Conservation (phyloP, 53 echinoderm and acorn worm genomes). For the Henricia sp. region DNA sequence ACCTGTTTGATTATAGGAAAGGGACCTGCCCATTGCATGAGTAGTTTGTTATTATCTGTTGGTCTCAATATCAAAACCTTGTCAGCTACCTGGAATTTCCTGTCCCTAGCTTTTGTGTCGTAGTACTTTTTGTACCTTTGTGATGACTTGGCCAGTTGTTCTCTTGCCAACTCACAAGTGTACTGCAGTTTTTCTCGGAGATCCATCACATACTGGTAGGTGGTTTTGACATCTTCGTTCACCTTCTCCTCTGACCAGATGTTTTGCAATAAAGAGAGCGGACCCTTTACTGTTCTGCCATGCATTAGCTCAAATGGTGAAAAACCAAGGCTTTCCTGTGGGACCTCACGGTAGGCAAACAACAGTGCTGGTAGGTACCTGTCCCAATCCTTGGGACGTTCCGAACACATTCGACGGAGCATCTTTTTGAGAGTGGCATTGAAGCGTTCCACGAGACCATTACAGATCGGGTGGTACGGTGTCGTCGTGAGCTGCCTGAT, state of each 20-base stretch:
- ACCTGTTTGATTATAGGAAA: slow-evolving; percentile 14
- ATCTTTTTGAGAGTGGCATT: slow-evolving; percentile 71
- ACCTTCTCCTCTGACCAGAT: slow-evolving; percentile 56
- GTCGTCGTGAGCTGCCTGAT: slow-evolving; percentile 63
- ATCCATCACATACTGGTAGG: slow-evolving; percentile 70
- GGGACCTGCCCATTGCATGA: slow-evolving; percentile 60
- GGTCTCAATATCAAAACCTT: slow-evolving; percentile 45
- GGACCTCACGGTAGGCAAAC: slow-evolving; percentile 71
- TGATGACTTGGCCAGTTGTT: slow-evolving; percentile 62
- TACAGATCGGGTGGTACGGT: slow-evolving; percentile 74
- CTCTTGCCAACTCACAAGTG: slow-evolving; percentile 55
- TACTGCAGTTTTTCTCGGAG: slow-evolving; percentile 56
- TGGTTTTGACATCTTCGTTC: slow-evolving; percentile 62
- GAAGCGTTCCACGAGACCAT: slow-evolving; percentile 72
- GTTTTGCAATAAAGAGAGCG: slow-evolving; percentile 62
- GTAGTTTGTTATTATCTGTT: slow-evolving; percentile 40
- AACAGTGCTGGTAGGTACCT: slow-evolving; percentile 60
- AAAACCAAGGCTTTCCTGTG: slow-evolving; percentile 70
- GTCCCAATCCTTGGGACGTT: slow-evolving; percentile 69
- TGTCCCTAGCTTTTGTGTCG: slow-evolving; percentile 34
- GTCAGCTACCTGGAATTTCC: slow-evolving; percentile 21
- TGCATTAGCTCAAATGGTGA: slow-evolving; percentile 74
- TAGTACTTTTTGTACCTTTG: slow-evolving; percentile 60
- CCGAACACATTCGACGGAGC: slow-evolving; percentile 63
- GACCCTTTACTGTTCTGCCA: slow-evolving; percentile 60